Base-by-base conservation (phyloP, 2,113 vertebrate species). In the Oreotragus oreotragus region DNA sequence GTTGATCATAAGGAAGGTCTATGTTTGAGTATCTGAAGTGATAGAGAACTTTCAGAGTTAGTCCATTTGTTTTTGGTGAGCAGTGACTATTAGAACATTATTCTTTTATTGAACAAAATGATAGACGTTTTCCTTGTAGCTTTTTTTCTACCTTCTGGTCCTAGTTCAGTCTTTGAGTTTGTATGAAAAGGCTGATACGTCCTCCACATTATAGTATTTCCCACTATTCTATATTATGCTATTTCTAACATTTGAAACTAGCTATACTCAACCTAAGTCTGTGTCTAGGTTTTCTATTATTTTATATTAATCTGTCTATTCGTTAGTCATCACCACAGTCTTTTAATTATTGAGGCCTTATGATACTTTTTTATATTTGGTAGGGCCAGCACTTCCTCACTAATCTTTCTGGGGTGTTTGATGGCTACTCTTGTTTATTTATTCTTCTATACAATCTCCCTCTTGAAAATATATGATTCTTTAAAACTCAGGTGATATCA, bases 391-490 rank as follows among this genome's bases (percentile, higher is more conserved):
- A 33, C 47, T 92, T 95, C 25, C 39, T 77, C n/a, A 80, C 21
- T 23, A 23, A 70, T 60, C 36, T 90, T 79, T 92, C 93, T 33
- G 14, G 64, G 39, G 33, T 28, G 16, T 53, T 91, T 55, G 55
- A 76, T 87, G 16, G 5, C 45, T 39, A 16, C 88, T 94, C 47
- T 62, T 73, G 13, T 7, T 57, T 57, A 77, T 25, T 91, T 93
- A 39, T 90, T 87, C 57, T 80, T 95, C 84, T 64, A 7, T 76
- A 27, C 58, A 58, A 94, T 66, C 23, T 94, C 58, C 7, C 10
- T 91, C 64, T 94, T 91, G 73, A 70, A 90, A 94, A 94, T 91
- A 84, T 76, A 76, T 49, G 60, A 90, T 9, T 84, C 53, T 90
- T 85, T 73, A 84, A 86, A 60, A 76, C 47, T 88, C 27, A 36